Evolutionary conservation across 2,888 invertebrate species (phyloP).

Genomic region (Pilophorus perplexus): DNA sequence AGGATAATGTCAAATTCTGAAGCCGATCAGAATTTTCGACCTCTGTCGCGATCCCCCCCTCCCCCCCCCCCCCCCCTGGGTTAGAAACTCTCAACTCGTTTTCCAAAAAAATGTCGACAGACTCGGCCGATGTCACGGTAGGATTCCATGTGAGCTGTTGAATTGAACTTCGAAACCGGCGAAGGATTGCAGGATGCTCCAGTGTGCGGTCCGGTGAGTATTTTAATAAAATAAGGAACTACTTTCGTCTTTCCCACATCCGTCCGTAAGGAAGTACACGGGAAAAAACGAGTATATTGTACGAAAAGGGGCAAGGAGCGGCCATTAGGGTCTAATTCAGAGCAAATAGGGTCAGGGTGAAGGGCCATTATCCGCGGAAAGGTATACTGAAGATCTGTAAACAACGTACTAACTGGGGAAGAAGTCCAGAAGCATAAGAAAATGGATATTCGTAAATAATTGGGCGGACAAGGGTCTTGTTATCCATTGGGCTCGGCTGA

Average conservation of each 20-base stretch:
- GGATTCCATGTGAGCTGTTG: too few species aligned
- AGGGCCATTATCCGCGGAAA: conserved; percentile 40
- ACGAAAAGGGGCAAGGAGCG: background rate
- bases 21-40: too few species aligned
- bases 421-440: conserved; percentile 38
- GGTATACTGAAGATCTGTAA: conserved; percentile 41
- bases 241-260: conserved; percentile 11
- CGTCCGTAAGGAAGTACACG: background rate
- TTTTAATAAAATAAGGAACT: conserved; percentile 33
- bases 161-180: too few species aligned
- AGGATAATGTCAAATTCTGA: too few species aligned
- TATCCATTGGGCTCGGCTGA: conserved; percentile 42
- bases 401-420: conserved; percentile 43
- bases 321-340: conserved; percentile 41
- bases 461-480: conserved; percentile 43
- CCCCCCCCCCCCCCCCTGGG: too few species aligned
- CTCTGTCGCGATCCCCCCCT: too few species aligned
- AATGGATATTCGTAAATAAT: conserved; percentile 43
- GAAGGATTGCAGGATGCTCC: too few species aligned
- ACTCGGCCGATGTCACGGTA: too few species aligned
- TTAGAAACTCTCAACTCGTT: too few species aligned
- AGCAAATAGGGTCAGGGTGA: conserved; percentile 42
- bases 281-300: conserved; percentile 4
- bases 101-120: too few species aligned
- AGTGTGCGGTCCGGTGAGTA: conserved; percentile 27